Conservation (phyloP, 2,888 invertebrate genomes). For the Eumerus sabulonum region DNA sequence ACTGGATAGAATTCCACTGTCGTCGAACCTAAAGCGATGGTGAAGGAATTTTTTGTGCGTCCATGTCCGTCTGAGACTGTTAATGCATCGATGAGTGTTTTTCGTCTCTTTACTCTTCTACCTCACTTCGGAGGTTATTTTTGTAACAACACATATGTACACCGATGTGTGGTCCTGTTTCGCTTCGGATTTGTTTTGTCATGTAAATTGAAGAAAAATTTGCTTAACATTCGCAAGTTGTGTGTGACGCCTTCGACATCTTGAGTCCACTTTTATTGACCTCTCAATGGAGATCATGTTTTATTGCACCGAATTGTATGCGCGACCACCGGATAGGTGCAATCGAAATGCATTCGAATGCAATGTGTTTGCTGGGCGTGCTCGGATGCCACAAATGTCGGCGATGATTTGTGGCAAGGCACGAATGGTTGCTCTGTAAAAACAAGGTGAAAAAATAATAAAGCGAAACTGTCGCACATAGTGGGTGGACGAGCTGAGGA, state of each 20-base stretch:
- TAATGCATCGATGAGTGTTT: conserved; percentile 67
- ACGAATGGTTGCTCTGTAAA: background rate
- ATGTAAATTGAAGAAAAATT: conserved; percentile 39
- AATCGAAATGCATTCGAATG: conserved; percentile 8
- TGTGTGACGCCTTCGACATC: conserved; percentile 46
- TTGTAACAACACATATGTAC: conserved; percentile 26
- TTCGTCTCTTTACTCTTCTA: conserved; percentile 45
- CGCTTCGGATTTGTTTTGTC: conserved; percentile 24
- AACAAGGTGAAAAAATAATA: conserved; percentile 2
- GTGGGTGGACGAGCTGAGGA: background rate
- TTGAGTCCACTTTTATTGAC: conserved; percentile 11
- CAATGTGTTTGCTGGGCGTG: background rate
- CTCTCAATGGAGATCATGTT: conserved; percentile 7
- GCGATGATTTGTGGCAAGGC: conserved; percentile 33
- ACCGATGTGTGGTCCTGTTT: conserved; percentile 47
- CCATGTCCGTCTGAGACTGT: conserved; percentile 63
- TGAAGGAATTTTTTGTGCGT: conserved; percentile 64
- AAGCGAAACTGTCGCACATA: background rate
- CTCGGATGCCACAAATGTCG: conserved; percentile 40
- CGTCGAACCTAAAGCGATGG: conserved; percentile 39
- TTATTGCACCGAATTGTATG: conserved; percentile 20
- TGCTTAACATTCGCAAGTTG: conserved; percentile 51
- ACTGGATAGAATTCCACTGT: conserved; percentile 48
- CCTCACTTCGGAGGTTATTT: conserved; percentile 43
- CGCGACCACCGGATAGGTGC: conserved; percentile 2